phyloP scores from a whole-genome alignment of 2,113 vertebrate species.

The Gorilla gorilla region DNA sequence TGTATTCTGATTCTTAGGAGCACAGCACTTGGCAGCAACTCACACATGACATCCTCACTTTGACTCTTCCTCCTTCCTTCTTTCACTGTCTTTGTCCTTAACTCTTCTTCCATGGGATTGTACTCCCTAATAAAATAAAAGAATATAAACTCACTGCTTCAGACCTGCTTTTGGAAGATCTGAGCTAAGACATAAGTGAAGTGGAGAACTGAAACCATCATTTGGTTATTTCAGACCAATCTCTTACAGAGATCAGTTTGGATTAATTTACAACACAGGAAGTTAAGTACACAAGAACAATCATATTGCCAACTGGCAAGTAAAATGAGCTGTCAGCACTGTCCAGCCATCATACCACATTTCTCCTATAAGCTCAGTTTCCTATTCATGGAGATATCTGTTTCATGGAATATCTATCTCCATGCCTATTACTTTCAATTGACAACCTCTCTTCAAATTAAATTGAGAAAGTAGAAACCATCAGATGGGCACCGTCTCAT shows the following conservation, averaged over 20 bases:
- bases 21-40: background rate
- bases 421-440: background rate
- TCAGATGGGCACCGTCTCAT: background rate
- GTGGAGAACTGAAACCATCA: background rate
- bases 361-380: background rate
- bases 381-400: background rate
- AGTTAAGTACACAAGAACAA: background rate
- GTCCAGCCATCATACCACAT: background rate
- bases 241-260: slow-evolving; percentile 13
- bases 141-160: background rate
- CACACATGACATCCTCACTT: background rate
- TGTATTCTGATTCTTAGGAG: background rate
- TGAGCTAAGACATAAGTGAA: background rate
- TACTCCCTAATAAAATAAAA: background rate
- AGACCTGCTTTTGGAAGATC: background rate
- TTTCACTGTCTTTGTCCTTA: background rate
- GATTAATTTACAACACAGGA: background rate
- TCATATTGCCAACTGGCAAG: background rate
- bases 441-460: background rate
- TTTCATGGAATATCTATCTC: background rate
- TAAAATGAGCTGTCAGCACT: background rate
- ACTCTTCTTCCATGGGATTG: background rate
- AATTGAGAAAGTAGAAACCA: slow-evolving; percentile 27
- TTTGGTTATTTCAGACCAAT: background rate
- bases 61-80: background rate